Evolutionary conservation across 2,888 invertebrate species (phyloP), one percentile per base, ranked within the genome.

Genomic region (Hydriomena furcata): DNA sequence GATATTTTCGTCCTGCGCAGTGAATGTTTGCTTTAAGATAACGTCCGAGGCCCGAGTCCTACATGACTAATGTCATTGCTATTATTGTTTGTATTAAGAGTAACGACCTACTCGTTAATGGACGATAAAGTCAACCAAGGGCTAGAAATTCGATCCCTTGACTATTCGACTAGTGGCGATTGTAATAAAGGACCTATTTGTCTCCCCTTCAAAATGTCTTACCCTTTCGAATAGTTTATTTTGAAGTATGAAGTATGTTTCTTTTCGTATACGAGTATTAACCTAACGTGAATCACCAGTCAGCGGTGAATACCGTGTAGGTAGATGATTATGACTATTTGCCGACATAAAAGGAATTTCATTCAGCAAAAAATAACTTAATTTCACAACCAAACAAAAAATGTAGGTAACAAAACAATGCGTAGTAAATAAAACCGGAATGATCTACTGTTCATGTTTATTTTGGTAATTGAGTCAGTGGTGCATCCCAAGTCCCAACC

Each of bases 41-140:
- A 82, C 76, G 55, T n/a, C n/a, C n/a, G n/a, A n/a, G n/a, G n/a
- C 58, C 60, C 51, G 66, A 61, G 68, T 67, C 66, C 69, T 75
- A 67, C 66, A 69, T 84, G 84, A 85, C 82, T 84, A 84, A 84
- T 78, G 76, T 62, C 65, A 35, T 58, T 69, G 75, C 66, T 82
- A 82, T 84, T 79, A 82, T 66, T 80, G 72, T 78, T 75, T 78
- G 69, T 76, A 74, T 71, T 71, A 71, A 66, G 70, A 68, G 69
- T 76, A 70, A 76, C 21, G 36, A 45, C 66, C 67, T n/a, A n/a
- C n/a, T 61, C 71, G 71, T 80, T 82, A 83, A 75, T 73, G 68
- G 69, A 73, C 71, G 77, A 82, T 79, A 82, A 83, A 73, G 65
- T 64, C 68, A 58, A 59, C 68, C 76, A 76, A 76, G 75, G 65